phyloP scores from a whole-genome alignment of 1,140 invertebrate genomes.

The Trichogramma pretiosum region DNA sequence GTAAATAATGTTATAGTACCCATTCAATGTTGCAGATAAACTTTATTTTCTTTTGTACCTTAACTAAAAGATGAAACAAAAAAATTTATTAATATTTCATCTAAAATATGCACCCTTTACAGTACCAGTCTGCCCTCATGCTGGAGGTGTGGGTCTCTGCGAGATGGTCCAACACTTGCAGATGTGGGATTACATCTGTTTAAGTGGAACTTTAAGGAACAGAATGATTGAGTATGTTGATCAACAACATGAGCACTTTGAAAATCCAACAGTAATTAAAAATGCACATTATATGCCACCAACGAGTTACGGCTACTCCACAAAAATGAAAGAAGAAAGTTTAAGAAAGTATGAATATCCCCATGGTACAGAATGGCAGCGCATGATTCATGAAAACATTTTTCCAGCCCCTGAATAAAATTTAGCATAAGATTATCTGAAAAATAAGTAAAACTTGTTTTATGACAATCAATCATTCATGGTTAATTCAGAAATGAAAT shows the following conservation, averaged over 20 bases:
- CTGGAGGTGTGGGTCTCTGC: slow-evolving; percentile 84
- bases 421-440: no score
- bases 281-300: slow-evolving; percentile 68
- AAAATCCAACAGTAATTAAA: slow-evolving; percentile 58
- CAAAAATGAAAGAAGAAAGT: slow-evolving; percentile 60
- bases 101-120: no score
- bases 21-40: not conserved
- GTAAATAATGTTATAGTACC: no score
- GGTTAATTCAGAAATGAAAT: no score
- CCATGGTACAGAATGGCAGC: slow-evolving; percentile 63
- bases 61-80: not conserved
- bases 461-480: no score
- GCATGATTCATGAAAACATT: slow-evolving; percentile 48
- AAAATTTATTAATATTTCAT: not conserved
- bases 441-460: no score
- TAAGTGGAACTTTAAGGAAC: slow-evolving; percentile 61
- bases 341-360: slow-evolving; percentile 66
- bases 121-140: slow-evolving; percentile 90
- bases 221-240: slow-evolving; percentile 80
- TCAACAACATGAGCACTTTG: slow-evolving; percentile 83
- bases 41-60: not conserved
- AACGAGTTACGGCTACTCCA: slow-evolving; percentile 66
- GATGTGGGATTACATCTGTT: slow-evolving; percentile 74
- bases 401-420: no score
- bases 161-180: slow-evolving; percentile 90